These are phyloP conservation scores for Pseudolaguvia tuberculata DNA, from an alignment of 2,113 vertebrate genomes.

Conservation along the genomic window DNA sequence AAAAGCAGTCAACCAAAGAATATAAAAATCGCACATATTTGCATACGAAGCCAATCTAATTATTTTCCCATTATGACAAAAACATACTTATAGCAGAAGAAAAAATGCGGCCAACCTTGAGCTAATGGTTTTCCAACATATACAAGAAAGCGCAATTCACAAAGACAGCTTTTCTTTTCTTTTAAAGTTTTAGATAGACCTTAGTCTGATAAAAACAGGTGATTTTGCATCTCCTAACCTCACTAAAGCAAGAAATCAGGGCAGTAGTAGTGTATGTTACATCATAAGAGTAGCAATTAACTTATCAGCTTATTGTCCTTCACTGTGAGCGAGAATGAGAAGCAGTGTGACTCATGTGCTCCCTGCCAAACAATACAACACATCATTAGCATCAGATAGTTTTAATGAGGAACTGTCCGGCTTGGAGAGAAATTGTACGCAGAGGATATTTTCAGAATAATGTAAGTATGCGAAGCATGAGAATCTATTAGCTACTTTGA, in stretches of 20 bases:
- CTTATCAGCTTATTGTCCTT: conserved; percentile 59
- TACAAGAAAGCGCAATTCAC: conserved; percentile 6
- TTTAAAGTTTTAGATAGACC: conserved; percentile 40
- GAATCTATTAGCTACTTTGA: not conserved
- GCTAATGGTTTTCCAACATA: not conserved
- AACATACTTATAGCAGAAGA: conserved; percentile 31
- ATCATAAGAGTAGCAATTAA: conserved; percentile 63
- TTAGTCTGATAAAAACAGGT: conserved; percentile 39
- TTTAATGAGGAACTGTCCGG: conserved; percentile 32
- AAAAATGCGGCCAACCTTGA: conserved; percentile 38
- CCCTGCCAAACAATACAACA: conserved; percentile 33
- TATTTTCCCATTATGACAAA: conserved; percentile 16
- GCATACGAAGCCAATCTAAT: conserved; percentile 6
- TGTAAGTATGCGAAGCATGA: conserved; percentile 31
- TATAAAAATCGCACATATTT: conserved; percentile 10
- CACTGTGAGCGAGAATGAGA: conserved; percentile 32
- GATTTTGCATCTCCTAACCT: conserved; percentile 55
- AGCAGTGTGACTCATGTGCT: conserved; percentile 49
- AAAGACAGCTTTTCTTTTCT: conserved; percentile 44
- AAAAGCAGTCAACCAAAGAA: conserved; percentile 18
- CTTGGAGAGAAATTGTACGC: conserved; percentile 1
- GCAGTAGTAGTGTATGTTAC: conserved; percentile 47
- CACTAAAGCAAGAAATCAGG: conserved; percentile 55
- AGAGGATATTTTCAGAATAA: conserved; percentile 21
- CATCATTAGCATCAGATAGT: conserved; percentile 22